phyloP scores from a whole-genome alignment of 2,888 invertebrate species.

The Scaptomyza caliginosa region DNA sequence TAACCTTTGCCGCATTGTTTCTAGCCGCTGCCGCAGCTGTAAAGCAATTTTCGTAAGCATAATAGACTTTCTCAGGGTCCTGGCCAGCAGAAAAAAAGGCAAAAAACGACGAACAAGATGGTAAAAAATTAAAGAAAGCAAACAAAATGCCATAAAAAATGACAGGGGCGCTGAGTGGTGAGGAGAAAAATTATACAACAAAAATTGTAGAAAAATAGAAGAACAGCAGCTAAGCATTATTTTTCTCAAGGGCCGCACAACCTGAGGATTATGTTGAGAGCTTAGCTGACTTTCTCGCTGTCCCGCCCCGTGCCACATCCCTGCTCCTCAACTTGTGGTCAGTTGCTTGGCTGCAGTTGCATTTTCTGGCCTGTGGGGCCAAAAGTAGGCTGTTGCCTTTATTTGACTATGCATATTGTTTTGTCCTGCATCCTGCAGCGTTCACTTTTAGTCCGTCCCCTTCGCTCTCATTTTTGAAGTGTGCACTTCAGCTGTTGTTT shows the following conservation, averaged over 20 bases:
- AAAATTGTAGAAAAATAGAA: slow-evolving; percentile 31
- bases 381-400: slow-evolving; percentile 40
- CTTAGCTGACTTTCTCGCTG: slow-evolving; percentile 31
- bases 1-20: slow-evolving; percentile 78
- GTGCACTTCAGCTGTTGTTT: slow-evolving; percentile 43
- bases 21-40: slow-evolving; percentile 66
- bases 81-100: slow-evolving; percentile 37
- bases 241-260: slow-evolving; percentile 66
- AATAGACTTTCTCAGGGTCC: slow-evolving; percentile 63
- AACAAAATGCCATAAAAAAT: slow-evolving; percentile 68
- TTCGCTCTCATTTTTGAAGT: slow-evolving; percentile 58
- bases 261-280: slow-evolving; percentile 50
- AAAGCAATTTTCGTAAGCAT: slow-evolving; percentile 76
- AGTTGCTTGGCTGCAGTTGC: slow-evolving; percentile 39
- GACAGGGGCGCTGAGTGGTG: slow-evolving; percentile 12
- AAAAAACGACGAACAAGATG: slow-evolving; percentile 2
- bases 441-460: slow-evolving; percentile 32
- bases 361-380: slow-evolving; percentile 3
- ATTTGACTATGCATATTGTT: slow-evolving; percentile 40
- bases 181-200: slow-evolving; percentile 11
- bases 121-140: slow-evolving; percentile 26
- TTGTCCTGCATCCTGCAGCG: slow-evolving; percentile 39
- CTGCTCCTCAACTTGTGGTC: slow-evolving; percentile 53
- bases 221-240: slow-evolving; percentile 70
- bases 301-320: not conserved